These are phyloP conservation scores for Aphodius granarius DNA, from an alignment of 2,888 invertebrate species.

Conservation along the genomic window DNA sequence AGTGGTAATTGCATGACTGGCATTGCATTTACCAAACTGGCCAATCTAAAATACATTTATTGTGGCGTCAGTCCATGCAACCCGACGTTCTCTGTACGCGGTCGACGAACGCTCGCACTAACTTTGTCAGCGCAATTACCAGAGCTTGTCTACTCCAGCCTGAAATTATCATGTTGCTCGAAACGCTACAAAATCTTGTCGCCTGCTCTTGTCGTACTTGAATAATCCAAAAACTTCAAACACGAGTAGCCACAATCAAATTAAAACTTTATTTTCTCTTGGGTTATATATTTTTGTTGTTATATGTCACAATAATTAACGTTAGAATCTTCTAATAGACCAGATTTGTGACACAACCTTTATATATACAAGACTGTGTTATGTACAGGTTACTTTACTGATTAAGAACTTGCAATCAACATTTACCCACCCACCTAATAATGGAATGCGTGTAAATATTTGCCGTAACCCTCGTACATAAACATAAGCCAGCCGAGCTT, in stretches of 20 bases:
- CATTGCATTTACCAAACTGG: slow-evolving; percentile 12
- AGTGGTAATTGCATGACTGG: slow-evolving; percentile 18
- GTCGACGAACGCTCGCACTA: background rate
- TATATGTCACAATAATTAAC: too few species aligned
- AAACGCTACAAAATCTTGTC: background rate
- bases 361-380: too few species aligned
- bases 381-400: too few species aligned
- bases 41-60: slow-evolving; percentile 17
- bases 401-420: too few species aligned
- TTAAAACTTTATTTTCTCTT: background rate
- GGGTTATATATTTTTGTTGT: too few species aligned
- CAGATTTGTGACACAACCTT: too few species aligned
- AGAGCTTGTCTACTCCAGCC: background rate
- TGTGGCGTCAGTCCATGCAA: background rate
- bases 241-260: background rate
- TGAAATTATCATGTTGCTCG: background rate
- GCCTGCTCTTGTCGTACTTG: background rate
- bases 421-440: background rate
- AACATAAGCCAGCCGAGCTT: background rate
- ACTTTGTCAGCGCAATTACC: background rate
- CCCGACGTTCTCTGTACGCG: background rate
- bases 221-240: background rate
- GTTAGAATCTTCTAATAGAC: too few species aligned
- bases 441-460: background rate
- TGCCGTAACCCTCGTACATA: background rate